These are phyloP conservation scores for Beroe ovata DNA, from an alignment of 37 sponge, comb jelly and placozoan species.

Conservation along the genomic window DNA sequence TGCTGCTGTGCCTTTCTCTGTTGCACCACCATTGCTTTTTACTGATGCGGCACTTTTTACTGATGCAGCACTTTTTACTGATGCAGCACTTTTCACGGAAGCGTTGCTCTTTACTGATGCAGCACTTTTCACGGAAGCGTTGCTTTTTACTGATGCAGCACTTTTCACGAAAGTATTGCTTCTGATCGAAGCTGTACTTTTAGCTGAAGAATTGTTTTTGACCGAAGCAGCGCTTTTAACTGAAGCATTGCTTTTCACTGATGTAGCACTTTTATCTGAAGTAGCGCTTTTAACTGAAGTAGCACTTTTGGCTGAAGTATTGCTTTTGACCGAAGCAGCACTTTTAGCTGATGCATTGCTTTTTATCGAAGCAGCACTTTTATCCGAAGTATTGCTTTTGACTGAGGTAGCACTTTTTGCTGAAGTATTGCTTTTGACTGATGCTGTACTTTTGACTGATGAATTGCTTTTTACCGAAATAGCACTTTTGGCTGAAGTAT, in stretches of 20 bases:
- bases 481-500: not conserved
- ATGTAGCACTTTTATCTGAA: not conserved
- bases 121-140: not conserved
- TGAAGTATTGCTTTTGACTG: not conserved
- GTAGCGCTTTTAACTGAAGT: not conserved
- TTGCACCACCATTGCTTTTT: not conserved
- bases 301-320: not conserved
- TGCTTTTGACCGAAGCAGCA: too few relatives aligned
- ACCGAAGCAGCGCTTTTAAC: not conserved
- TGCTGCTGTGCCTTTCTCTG: too few relatives aligned
- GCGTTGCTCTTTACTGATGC: constrained; percentile 1
- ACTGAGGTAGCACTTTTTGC: not conserved
- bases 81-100: not conserved
- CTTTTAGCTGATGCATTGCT: not conserved
- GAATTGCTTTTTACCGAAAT: not conserved
- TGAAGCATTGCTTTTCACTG: not conserved
- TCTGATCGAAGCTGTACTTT: not conserved
- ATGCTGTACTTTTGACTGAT: not conserved
- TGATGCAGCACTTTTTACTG: not conserved
- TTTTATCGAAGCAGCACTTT: not conserved
- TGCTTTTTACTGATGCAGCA: constrained; percentile 5
- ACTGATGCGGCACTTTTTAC: not conserved
- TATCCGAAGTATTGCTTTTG: not conserved
- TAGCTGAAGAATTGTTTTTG: not conserved
- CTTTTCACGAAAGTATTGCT: not conserved